A percentile compares a stretch with the other conserved stretches of the same genome.
Evolutionary conservation across 2,888 invertebrate genomes (phyloP).

Genomic region (Erebia epiphron): DNA sequence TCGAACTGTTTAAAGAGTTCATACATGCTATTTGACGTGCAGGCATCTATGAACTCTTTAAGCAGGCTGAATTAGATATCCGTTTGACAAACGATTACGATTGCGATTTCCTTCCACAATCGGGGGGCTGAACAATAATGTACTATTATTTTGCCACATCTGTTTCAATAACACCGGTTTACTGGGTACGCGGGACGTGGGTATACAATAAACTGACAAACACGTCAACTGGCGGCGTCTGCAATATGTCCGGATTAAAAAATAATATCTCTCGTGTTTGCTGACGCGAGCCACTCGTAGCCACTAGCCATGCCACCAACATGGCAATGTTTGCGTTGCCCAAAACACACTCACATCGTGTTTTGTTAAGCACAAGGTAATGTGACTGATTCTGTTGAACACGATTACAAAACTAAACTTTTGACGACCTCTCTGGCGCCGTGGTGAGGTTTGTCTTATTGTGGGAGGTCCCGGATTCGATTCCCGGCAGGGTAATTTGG

Average conservation of each 20-base stretch:
- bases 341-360: neutral
- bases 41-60: no score
- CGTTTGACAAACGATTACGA: no score
- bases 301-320: slow-evolving; percentile 41
- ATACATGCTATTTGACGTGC: no score
- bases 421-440: no score
- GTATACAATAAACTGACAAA: slow-evolving; percentile 54
- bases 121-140: neutral
- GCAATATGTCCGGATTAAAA: slow-evolving; percentile 78
- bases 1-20: no score
- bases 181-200: neutral
- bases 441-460: no score
- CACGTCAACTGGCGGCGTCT: slow-evolving; percentile 53
- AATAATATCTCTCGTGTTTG: slow-evolving; percentile 64
- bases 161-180: slow-evolving; percentile 30
- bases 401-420: no score
- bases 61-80: no score
- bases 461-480: no score
- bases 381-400: no score
- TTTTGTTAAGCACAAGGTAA: neutral
- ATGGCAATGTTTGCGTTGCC: slow-evolving; percentile 49
- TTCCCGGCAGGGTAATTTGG: no score
- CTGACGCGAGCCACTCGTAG: slow-evolving; percentile 62
- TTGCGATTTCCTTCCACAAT: no score
- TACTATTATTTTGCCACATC: neutral